Evolutionary conservation across 1,140 invertebrate species (phyloP).

Genomic region (Ectropis grisescens): DNA sequence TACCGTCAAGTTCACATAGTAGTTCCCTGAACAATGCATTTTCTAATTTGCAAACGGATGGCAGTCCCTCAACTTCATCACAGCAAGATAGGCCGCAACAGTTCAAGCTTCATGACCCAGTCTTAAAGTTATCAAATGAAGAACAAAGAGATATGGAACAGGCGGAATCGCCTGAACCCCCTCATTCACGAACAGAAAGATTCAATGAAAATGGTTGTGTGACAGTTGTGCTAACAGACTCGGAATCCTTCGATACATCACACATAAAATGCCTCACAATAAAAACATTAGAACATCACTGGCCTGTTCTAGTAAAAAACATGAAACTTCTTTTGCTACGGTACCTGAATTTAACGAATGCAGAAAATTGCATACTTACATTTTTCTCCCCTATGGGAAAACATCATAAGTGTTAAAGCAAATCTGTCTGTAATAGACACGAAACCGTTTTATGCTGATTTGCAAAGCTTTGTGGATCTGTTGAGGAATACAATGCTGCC

Average conservation of each 20-base stretch:
- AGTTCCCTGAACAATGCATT: conserved; percentile 46
- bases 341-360: conserved; percentile 71
- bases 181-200: conserved; percentile 43
- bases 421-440: conserved; percentile 91
- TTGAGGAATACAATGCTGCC: conserved; percentile 80
- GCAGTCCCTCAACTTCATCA: conserved; percentile 44
- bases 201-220: conserved; percentile 72
- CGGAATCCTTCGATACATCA: conserved; percentile 84
- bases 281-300: conserved; percentile 85
- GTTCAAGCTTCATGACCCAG: conserved; percentile 53
- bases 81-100: conserved; percentile 28
- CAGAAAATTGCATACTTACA: conserved; percentile 80
- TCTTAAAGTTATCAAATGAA: conserved; percentile 41
- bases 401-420: conserved; percentile 91
- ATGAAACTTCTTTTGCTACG: conserved; percentile 72
- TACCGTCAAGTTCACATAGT: conserved; percentile 36
- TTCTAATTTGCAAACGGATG: conserved; percentile 56
- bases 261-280: conserved; percentile 88
- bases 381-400: conserved; percentile 90
- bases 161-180: conserved; percentile 37
- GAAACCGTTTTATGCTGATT: conserved; percentile 87
- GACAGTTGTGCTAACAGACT: conserved; percentile 78
- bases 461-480: conserved; percentile 84
- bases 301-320: conserved; percentile 81
- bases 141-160: conserved; percentile 29